phyloP scores from a whole-genome alignment of 2,888 invertebrate genomes.

The Watsonalla cultraria region DNA sequence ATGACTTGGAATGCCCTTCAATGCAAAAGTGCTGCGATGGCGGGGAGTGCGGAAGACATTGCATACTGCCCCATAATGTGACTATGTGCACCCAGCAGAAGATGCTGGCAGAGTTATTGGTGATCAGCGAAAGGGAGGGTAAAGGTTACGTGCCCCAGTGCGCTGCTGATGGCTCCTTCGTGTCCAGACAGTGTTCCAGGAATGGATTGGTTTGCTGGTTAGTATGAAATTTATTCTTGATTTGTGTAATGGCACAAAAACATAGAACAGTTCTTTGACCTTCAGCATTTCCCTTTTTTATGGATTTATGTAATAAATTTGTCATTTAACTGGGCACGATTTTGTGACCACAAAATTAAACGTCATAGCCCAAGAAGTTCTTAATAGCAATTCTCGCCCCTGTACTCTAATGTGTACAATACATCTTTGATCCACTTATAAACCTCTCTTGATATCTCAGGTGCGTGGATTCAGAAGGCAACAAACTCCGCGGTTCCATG shows the following conservation, averaged over 20 bases:
- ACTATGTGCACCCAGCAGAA: constrained; percentile 89
- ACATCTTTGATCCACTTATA: too few relatives aligned
- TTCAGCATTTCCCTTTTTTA: too few relatives aligned
- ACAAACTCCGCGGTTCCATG: constrained; percentile 88
- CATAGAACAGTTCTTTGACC: too few relatives aligned
- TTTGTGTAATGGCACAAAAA: too few relatives aligned
- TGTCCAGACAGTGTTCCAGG: constrained; percentile 87
- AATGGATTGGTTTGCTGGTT: constrained; percentile 92
- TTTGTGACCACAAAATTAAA: too few relatives aligned
- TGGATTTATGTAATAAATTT: too few relatives aligned
- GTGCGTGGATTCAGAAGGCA: constrained; percentile 88
- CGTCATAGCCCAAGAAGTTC: too few relatives aligned
- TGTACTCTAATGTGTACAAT: too few relatives aligned
- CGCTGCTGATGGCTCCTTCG: constrained; percentile 83
- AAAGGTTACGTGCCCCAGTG: constrained; percentile 92
- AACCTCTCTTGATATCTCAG: constrained; percentile 21
- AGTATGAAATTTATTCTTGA: constrained; percentile 15
- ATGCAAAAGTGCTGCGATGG: constrained; percentile 90
- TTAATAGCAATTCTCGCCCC: too few relatives aligned
- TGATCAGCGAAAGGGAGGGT: constrained; percentile 88
- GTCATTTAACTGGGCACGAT: too few relatives aligned
- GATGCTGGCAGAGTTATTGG: constrained; percentile 86
- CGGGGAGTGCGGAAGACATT: constrained; percentile 85
- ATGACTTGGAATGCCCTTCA: constrained; percentile 89
- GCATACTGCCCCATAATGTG: constrained; percentile 86